A percentile compares a stretch with the other conserved stretches of the same genome.
phyloP scores from a whole-genome alignment of 1,140 invertebrate species.

The Caenorhabditis remanei region DNA sequence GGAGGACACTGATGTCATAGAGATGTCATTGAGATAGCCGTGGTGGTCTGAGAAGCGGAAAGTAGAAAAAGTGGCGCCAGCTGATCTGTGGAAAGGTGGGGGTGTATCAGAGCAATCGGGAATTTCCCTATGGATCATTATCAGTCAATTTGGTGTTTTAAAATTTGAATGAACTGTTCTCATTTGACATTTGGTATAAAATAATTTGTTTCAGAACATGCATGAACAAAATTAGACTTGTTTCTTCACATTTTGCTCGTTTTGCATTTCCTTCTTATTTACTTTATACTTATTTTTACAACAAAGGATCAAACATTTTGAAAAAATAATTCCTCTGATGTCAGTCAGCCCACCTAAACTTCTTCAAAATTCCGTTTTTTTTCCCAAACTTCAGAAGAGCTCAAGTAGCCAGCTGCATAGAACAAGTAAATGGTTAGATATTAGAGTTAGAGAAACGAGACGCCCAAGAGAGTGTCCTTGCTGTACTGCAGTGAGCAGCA shows the following conservation, averaged over 20 bases:
- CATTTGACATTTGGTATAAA: no score
- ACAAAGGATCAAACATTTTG: not conserved
- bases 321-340: not conserved
- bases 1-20: constrained; percentile 17
- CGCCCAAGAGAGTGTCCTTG: constrained; percentile 38
- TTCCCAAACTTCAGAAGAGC: constrained; percentile 10
- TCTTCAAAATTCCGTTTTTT: constrained; percentile 25
- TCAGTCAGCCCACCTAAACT: constrained; percentile 11
- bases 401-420: constrained; percentile 37
- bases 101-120: not conserved
- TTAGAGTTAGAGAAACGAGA: constrained; percentile 23
- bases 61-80: constrained; percentile 11
- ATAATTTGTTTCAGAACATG: no score
- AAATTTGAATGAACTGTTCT: no score
- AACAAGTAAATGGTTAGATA: constrained; percentile 39
- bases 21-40: constrained; percentile 22
- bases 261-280: not conserved
- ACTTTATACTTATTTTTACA: not conserved
- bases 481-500: constrained; percentile 37
- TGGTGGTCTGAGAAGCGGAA: constrained; percentile 30
- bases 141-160: no score
- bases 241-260: not conserved
- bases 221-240: no score
- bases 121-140: no score
- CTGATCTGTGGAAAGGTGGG: not conserved